phyloP scores from a whole-genome alignment of 2,888 invertebrate species.

The Ceraclea dissimilis region DNA sequence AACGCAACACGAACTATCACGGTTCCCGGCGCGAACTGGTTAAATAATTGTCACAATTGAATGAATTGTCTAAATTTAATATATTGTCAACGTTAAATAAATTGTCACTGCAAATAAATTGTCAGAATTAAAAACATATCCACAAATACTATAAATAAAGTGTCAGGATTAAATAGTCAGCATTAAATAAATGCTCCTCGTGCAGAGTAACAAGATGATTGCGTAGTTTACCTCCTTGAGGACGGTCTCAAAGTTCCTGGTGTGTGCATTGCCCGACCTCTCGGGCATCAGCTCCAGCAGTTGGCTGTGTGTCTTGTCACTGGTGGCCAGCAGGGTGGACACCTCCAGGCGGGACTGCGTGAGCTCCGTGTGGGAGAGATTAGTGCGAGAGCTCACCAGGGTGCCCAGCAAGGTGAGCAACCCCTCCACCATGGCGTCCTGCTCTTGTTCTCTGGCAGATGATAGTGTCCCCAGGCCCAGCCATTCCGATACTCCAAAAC shows the following conservation, averaged over 20 bases:
- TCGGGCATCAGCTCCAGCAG: constrained; percentile 94
- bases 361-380: constrained; percentile 63
- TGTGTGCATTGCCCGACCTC: constrained; percentile 85
- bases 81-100: too few relatives aligned
- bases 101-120: too few relatives aligned
- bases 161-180: too few relatives aligned
- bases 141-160: too few relatives aligned
- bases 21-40: too few relatives aligned
- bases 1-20: too few relatives aligned
- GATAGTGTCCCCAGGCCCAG: constrained; percentile 66
- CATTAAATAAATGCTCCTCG: too few relatives aligned
- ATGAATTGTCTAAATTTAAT: too few relatives aligned
- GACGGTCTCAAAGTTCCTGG: constrained; percentile 80
- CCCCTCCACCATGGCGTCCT: constrained; percentile 90
- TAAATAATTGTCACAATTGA: too few relatives aligned
- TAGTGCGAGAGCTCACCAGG: constrained; percentile 79
- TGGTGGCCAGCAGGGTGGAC: constrained; percentile 85
- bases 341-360: constrained; percentile 80
- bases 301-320: constrained; percentile 93
- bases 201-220: too few relatives aligned
- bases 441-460: constrained; percentile 67
- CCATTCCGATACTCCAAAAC: constrained; percentile 84
- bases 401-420: constrained; percentile 86
- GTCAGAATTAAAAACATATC: too few relatives aligned
- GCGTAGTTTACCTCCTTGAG: constrained; percentile 64